A percentile compares a stretch with the other conserved stretches of the same genome.
Conservation (phyloP, 92 coral and sea anemone species). For the Siderastrea siderea region DNA sequence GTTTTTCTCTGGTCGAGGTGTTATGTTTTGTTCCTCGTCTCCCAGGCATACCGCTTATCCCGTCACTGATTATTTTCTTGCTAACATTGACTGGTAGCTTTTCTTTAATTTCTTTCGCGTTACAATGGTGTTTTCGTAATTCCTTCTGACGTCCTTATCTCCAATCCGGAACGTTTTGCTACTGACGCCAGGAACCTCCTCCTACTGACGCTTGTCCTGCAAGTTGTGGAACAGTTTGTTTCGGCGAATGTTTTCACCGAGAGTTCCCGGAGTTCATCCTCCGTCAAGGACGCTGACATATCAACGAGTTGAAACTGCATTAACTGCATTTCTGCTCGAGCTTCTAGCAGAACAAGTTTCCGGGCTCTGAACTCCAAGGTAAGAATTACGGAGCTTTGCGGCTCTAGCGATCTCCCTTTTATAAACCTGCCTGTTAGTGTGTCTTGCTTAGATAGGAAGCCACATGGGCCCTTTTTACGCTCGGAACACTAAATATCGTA, state of each 20-base stretch:
- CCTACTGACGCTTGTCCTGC: conserved; percentile 66
- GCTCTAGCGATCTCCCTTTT: too few species aligned
- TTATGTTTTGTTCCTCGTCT: background rate
- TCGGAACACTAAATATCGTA: too few species aligned
- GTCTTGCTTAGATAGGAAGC: too few species aligned
- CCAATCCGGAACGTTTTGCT: conserved; percentile 46
- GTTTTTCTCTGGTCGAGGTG: too few species aligned
- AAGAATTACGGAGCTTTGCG: too few species aligned
- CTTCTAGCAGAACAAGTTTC: conserved; percentile 31
- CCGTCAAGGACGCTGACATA: conserved; percentile 26
- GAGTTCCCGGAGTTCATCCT: conserved; percentile 45
- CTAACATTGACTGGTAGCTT: conserved; percentile 69
- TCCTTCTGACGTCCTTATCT: conserved; percentile 43
- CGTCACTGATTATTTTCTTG: conserved; percentile 25
- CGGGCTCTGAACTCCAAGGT: too few species aligned
- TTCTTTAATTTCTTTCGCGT: conserved; percentile 31
- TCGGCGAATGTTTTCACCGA: conserved; percentile 42
- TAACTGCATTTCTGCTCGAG: conserved; percentile 41
- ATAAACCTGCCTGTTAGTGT: too few species aligned
- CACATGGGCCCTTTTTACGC: too few species aligned
- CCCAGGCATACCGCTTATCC: background rate
- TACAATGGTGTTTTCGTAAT: conserved; percentile 62
- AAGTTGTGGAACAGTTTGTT: conserved; percentile 53
- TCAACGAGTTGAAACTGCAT: conserved; percentile 46
- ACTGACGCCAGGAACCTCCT: too few species aligned